Conservation (phyloP, 2,113 vertebrate genomes). For the Monopterus albus region DNA sequence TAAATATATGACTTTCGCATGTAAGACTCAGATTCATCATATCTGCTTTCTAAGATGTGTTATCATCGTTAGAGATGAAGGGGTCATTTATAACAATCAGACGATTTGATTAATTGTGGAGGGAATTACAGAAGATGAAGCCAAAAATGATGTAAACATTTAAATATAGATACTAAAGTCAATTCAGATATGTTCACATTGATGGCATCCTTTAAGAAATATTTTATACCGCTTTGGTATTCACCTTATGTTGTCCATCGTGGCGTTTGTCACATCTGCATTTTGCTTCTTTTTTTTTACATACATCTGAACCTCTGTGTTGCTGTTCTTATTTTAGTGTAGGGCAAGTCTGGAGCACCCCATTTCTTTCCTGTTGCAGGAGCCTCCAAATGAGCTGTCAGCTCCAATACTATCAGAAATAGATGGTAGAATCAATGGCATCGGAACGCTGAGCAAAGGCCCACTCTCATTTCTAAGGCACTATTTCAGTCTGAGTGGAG, state of each 20-base stretch:
- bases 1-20: neutral
- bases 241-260: neutral
- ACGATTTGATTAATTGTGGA: neutral
- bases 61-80: neutral
- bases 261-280: neutral
- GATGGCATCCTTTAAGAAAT: neutral
- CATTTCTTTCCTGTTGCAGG: constrained; percentile 50
- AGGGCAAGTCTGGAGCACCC: constrained; percentile 44
- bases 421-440: constrained; percentile 59
- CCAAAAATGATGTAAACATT: constrained; percentile 17
- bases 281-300: constrained; percentile 2
- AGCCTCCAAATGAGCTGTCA: constrained; percentile 68
- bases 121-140: neutral
- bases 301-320: constrained; percentile 30
- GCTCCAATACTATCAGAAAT: constrained; percentile 62
- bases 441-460: constrained; percentile 31
- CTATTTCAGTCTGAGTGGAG: constrained; percentile 13
- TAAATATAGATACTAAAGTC: neutral
- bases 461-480: constrained; percentile 46
- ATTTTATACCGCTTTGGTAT: neutral
- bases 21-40: neutral
- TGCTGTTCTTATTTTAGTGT: constrained; percentile 1
- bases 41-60: neutral
- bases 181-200: constrained; percentile 3
- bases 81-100: neutral